Evolutionary conservation across 1,140 invertebrate species (phyloP), one percentile per base, ranked within the genome.

Genomic region (Sinella curviseta): DNA sequence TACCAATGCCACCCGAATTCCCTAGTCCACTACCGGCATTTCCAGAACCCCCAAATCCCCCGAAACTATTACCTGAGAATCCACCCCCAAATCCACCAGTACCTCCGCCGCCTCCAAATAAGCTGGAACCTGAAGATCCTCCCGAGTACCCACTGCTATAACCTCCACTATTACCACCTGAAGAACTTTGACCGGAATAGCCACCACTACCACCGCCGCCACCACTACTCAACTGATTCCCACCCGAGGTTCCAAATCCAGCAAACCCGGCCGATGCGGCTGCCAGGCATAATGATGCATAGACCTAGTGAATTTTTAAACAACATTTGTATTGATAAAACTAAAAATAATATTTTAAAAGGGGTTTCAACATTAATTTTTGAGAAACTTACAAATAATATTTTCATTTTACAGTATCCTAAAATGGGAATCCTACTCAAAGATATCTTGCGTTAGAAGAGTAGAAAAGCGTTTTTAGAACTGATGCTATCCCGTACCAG

Each of bases 261-360:
- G 76, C 76, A 57, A 77, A 77, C 26, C 77, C 77, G 28, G 77
- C 77, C n/a, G 77, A 77, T 34, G 60, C 77, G 14, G 36, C 77
- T 24, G 77, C 77, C 57, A 60, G 14, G 57, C 57, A 60, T 14
- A 48, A 20, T 48, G 57, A 60, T 8, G 57, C 57, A 26, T 4
- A 60, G 24, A 26, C 57, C 57, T 60, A 60, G n/a, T n/a, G n/a
- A n/a, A n/a, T 48, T 48, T 48, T 20, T 20, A 48, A 60, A 77
- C n/a, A n/a, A n/a, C n/a, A n/a, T n/a, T n/a, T n/a, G n/a, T n/a
- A n/a, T n/a, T n/a, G n/a, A n/a, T n/a, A n/a, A n/a, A n/a, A n/a
- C n/a, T n/a, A n/a, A n/a, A n/a, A n/a, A n/a, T n/a, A n/a, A n/a
- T n/a, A n/a, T n/a, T n/a, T n/a, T n/a, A n/a, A n/a, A n/a, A n/a